Evolutionary conservation across 2,888 invertebrate genomes (phyloP), one percentile per base, ranked within the genome.

Genomic region (Clanis bilineata): DNA sequence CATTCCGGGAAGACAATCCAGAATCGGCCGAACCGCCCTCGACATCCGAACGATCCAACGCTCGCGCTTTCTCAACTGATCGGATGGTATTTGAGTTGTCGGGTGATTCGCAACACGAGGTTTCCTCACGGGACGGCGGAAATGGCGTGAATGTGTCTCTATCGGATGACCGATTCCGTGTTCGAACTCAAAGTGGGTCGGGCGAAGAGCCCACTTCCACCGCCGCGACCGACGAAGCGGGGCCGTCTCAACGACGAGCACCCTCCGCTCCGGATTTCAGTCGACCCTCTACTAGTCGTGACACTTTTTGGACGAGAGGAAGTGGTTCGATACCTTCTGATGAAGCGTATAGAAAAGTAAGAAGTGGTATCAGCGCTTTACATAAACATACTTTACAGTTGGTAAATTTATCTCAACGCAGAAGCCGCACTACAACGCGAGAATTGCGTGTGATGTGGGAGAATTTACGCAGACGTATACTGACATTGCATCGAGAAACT

Each of bases 381-480:
- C 87, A 87, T 59, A 86, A 83, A 62, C 93, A 90, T 67, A 86
- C 88, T 1, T 63, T 79, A 58, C 79, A 82, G 54, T 73, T 90
- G 32, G 85, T 88, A 7, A 83, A 86, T 67, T 77, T 90, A 72
- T 90, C 92, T 89, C 72, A 90, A 58, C 86, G 86, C 55, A 90
- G 88, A 1, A 83, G 83, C 60, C 85, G 86, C 6, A 82, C 82
- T 9, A 82, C 88, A 4, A 82, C 95, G 70, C 93, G 94, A 66
- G 93, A 94, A 69, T 90, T 95, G 58, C 92, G 95, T 7, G 88
- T 86, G 36, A 93, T 95, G 92, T 94, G 95, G 92, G 93, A 94
- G 62, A 94, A 94, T 72, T 85, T 95, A 63, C 93, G 94, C 23
- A 82, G 93, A 41, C 93, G 94, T 59, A 93, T 95, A 67, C 82